Conservation (phyloP, 2,113 vertebrate species). For the Monopterus albus region DNA sequence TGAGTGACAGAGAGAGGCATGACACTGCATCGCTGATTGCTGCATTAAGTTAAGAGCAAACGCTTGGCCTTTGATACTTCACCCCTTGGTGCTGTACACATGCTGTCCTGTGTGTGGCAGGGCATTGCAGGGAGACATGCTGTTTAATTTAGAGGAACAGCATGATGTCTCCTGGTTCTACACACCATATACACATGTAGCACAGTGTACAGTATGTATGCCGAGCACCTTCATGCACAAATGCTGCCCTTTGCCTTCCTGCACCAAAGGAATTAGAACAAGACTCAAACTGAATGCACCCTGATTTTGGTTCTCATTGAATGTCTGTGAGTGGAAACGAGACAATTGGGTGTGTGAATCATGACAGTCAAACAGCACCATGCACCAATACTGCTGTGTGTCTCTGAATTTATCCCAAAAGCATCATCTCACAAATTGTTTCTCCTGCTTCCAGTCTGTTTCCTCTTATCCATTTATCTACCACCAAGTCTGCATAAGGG, state of each 20-base stretch:
- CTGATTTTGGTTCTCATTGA: background rate
- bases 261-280: no score
- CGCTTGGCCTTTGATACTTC: slow-evolving; percentile 59
- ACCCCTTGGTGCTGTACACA: slow-evolving; percentile 50
- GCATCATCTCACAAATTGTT: background rate
- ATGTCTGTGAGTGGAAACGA: background rate
- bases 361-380: slow-evolving; percentile 14
- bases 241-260: background rate
- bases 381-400: slow-evolving; percentile 17
- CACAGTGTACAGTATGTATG: background rate
- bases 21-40: slow-evolving; percentile 52
- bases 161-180: slow-evolving; percentile 13
- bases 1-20: slow-evolving; percentile 24
- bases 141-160: slow-evolving; percentile 45
- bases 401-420: background rate
- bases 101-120: slow-evolving; percentile 32
- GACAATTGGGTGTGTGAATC: background rate
- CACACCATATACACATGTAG: background rate
- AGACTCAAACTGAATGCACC: background rate
- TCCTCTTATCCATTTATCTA: slow-evolving; percentile 8
- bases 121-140: slow-evolving; percentile 14
- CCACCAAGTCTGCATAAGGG: background rate
- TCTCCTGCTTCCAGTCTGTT: background rate
- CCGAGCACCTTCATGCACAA: slow-evolving; percentile 2
- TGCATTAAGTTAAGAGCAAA: slow-evolving; percentile 41